Evolutionary conservation across 2,797 vertebrate genomes (phyloP).

Genomic region (Malurus leucopterus): DNA sequence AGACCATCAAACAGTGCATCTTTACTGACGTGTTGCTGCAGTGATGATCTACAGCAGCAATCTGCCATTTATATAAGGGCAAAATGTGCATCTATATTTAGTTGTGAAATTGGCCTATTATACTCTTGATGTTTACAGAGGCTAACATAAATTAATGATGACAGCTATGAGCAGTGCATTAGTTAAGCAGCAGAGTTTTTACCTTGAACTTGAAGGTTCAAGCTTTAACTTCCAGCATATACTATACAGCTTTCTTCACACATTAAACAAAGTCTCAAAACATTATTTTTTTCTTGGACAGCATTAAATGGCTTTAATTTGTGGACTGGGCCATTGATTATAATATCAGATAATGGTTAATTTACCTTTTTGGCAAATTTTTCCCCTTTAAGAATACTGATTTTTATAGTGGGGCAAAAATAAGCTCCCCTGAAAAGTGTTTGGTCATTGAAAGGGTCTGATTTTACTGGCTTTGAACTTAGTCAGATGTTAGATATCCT

Average conservation of each 20-base stretch:
- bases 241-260: constrained; percentile 45
- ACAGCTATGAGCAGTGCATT: constrained; percentile 80
- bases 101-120: constrained; percentile 88
- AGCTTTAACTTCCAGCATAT: constrained; percentile 66
- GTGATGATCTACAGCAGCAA: constrained; percentile 85
- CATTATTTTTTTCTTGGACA: constrained; percentile 27
- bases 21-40: constrained; percentile 76
- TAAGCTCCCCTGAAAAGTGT: not conserved
- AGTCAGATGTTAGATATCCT: not conserved
- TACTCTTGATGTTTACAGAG: constrained; percentile 85
- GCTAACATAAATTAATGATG: constrained; percentile 88
- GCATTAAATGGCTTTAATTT: constrained; percentile 35
- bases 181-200: constrained; percentile 78
- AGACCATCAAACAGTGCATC: constrained; percentile 86
- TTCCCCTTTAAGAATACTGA: not conserved
- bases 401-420: constrained; percentile 2
- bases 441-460: not conserved
- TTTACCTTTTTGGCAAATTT: constrained; percentile 34
- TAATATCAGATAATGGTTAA: constrained; percentile 4
- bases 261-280: constrained; percentile 59
- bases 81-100: constrained; percentile 86
- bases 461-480: constrained; percentile 43
- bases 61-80: constrained; percentile 86
- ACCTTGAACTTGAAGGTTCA: constrained; percentile 79
- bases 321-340: not conserved